Conservation (phyloP, 2,888 invertebrate species). For the Agriopis marginaria region DNA sequence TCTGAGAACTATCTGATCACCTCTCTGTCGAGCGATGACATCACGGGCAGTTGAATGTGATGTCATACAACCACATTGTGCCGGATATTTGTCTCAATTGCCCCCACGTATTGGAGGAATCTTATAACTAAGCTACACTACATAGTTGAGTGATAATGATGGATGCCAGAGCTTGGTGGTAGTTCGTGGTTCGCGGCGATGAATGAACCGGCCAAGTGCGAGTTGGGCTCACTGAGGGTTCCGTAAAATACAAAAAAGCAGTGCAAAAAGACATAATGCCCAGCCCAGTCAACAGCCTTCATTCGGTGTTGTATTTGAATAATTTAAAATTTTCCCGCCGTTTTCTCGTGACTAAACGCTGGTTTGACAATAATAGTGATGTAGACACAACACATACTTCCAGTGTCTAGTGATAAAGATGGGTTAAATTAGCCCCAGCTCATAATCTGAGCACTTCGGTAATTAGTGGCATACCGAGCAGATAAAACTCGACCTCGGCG, state of each 20-base stretch:
- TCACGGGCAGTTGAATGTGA: slow-evolving; percentile 60
- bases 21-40: slow-evolving; percentile 47
- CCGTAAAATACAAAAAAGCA: too few species aligned
- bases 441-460: slow-evolving; percentile 34
- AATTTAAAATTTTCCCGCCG: too few species aligned
- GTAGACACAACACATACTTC: background rate
- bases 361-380: too few species aligned
- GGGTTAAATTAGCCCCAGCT: slow-evolving; percentile 30
- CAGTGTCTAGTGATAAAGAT: background rate
- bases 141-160: background rate
- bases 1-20: slow-evolving; percentile 26
- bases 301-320: too few species aligned
- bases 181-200: too few species aligned
- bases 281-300: too few species aligned
- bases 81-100: slow-evolving; percentile 71
- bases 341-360: too few species aligned
- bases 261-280: too few species aligned
- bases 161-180: too few species aligned
- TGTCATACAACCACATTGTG: slow-evolving; percentile 58
- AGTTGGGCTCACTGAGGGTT: too few species aligned
- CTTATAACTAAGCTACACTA: slow-evolving; percentile 32
- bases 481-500: slow-evolving; percentile 39
- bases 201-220: too few species aligned
- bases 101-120: slow-evolving; percentile 49
- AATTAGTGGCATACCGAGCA: slow-evolving; percentile 36